These are phyloP conservation scores for Brachyrhaphis roseni DNA, from an alignment of 2,797 vertebrate species.

Conservation along the genomic window DNA sequence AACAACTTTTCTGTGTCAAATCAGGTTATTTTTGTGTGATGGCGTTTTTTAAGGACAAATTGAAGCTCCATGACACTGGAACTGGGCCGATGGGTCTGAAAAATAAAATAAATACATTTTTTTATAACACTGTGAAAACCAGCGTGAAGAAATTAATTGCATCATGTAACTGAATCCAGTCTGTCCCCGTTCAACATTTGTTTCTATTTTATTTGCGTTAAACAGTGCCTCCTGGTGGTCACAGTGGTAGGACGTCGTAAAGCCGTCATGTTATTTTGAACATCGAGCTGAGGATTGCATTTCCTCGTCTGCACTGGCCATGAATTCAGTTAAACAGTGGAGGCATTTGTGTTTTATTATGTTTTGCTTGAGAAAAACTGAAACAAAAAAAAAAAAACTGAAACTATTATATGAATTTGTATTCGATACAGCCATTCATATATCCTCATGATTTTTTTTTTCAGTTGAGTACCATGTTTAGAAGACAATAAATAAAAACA, in stretches of 20 bases:
- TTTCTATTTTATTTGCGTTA: background rate
- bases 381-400: too few relatives aligned
- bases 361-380: background rate
- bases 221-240: constrained; percentile 35
- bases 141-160: background rate
- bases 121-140: background rate
- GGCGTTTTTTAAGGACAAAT: background rate
- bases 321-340: background rate
- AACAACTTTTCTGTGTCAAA: background rate
- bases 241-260: background rate
- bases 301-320: background rate
- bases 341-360: background rate
- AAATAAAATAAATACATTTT: background rate
- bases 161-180: background rate
- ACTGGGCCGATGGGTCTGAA: too few relatives aligned
- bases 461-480: background rate
- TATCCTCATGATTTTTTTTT: background rate
- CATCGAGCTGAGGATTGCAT: background rate
- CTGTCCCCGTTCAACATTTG: background rate
- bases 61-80: too few relatives aligned
- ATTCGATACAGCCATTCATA: background rate
- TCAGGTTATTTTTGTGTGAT: background rate
- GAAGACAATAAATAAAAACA: background rate
- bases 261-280: background rate
- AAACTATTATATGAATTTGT: background rate